Evolutionary conservation across 2,113 vertebrate species (phyloP).

Genomic region (Dissostichus mawsoni): DNA sequence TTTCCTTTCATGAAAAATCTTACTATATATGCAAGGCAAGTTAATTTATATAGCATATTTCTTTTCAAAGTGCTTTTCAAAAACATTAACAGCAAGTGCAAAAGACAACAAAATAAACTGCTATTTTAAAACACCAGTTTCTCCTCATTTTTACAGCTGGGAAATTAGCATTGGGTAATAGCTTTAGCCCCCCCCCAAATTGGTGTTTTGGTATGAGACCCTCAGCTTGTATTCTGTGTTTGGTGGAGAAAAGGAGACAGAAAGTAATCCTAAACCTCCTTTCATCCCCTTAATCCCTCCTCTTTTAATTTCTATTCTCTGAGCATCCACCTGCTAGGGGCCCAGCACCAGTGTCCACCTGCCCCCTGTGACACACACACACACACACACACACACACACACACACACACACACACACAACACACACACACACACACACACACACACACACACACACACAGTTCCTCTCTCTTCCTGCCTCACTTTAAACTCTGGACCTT

Average conservation of each 20-base stretch:
- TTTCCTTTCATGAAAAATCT: background rate
- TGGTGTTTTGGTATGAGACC: conserved; percentile 44
- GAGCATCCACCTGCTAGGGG: conserved; percentile 73
- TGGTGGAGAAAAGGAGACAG: conserved; percentile 58
- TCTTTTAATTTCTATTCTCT: conserved; percentile 62
- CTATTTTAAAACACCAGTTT: background rate
- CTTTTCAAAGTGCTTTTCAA: no score
- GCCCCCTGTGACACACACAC: conserved; percentile 38
- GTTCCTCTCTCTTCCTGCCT: conserved; percentile 51
- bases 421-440: conserved; percentile 10
- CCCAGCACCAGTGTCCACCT: conserved; percentile 72
- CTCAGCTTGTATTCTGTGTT: conserved; percentile 45
- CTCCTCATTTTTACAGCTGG: background rate
- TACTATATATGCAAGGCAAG: no score
- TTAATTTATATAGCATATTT: no score
- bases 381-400: conserved; percentile 3
- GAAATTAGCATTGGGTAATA: background rate
- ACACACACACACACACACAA: background rate
- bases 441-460: conserved; percentile 32
- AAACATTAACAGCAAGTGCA: no score
- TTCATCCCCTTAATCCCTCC: conserved; percentile 74
- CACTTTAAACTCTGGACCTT: conserved; percentile 39
- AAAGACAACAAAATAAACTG: background rate
- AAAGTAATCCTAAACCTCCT: conserved; percentile 65
- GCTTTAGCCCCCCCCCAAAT: background rate